Conservation (phyloP, 92 coral and sea anemone species). For the Scolanthus callimorphus region DNA sequence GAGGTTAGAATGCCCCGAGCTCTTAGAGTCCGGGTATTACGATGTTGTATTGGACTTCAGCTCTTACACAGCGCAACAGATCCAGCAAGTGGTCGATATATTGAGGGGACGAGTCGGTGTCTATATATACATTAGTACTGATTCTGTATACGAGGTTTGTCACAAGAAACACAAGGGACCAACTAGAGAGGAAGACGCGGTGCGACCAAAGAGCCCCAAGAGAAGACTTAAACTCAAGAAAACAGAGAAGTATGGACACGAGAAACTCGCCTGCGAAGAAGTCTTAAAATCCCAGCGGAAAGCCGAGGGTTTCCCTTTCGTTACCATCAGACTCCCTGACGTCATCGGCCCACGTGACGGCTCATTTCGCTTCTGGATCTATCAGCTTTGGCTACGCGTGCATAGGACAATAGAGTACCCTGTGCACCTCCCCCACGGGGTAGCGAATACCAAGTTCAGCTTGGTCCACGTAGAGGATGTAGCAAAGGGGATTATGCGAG, state of each 20-base stretch:
- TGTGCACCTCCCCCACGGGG: slow-evolving; percentile 88
- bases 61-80: slow-evolving; percentile 74
- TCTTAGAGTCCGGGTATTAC: slow-evolving; percentile 61
- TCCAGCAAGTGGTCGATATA: slow-evolving; percentile 64
- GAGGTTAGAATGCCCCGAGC: slow-evolving; percentile 76
- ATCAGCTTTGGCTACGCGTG: slow-evolving; percentile 89
- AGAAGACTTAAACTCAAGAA: slow-evolving; percentile 66
- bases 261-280: slow-evolving; percentile 94
- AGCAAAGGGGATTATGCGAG: slow-evolving; percentile 66
- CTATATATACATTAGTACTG: slow-evolving; percentile 87
- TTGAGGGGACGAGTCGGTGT: slow-evolving; percentile 73
- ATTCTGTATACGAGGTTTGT: slow-evolving; percentile 89
- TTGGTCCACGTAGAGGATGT: slow-evolving; percentile 90
- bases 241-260: slow-evolving; percentile 80
- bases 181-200: slow-evolving; percentile 79
- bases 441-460: slow-evolving; percentile 77
- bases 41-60: slow-evolving; percentile 95
- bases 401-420: slow-evolving; percentile 77
- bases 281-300: slow-evolving; percentile 63
- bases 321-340: slow-evolving; percentile 83
- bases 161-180: slow-evolving; percentile 72
- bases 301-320: slow-evolving; percentile 86
- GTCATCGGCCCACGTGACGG: slow-evolving; percentile 97
- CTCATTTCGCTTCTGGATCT: slow-evolving; percentile 92
- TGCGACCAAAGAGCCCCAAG: slow-evolving; percentile 70